Evolutionary conservation across 2,113 vertebrate genomes (phyloP), one percentile per base, ranked within the genome.

Genomic region (Amphilophus citrinellus): DNA sequence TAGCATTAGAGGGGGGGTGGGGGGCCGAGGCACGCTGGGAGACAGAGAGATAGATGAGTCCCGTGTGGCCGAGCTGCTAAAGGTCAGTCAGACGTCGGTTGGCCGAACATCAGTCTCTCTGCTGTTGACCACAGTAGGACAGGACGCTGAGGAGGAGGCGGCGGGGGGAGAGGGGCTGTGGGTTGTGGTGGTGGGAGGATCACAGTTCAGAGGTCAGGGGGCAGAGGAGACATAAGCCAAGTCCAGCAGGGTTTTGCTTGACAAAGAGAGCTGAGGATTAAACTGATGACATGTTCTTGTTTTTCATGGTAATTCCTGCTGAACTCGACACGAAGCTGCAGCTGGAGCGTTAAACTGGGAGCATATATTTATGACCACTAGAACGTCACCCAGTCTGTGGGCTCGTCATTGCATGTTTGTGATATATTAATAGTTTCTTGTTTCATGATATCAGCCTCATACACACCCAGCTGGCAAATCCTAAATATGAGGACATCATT

Each of bases 101-200:
- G 93, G 88, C 83, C 30, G 86, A 85, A 90, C 90, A 94, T 92
- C 92, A 85, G 87, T 93, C 93, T 90, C 84, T 81, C 80, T 50
- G 83, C 84, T 88, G 87, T 85, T 90, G 85, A 53, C 90, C 71
- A 15, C 78, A 86, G 76, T 10, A 47, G 84, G 77, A 61, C 66
- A 24, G 63, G 83, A 63, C 58, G 78, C 5, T 63, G 81, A 22
- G 60, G 22, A 10, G 32, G 44, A 32, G n/a, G 30, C 18, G 7
- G 7, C 35, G 57, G 6, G 47, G 5, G 20, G 44, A 24, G 15
- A 27, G 22, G n/a, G 1, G 44, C 24, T 53, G 20, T 58, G 47
- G 58, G 44, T 71, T 0, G 42, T 53, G n/a, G 47, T 7, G 63
- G 20, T 9, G 27, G 11, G 42, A 59, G 66, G 24, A 71, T 1